Percentiles rank a stretch among this genome's conserved stretches.
Conservation (phyloP, 2,888 invertebrate genomes). For the Strigamia crassipes region DNA sequence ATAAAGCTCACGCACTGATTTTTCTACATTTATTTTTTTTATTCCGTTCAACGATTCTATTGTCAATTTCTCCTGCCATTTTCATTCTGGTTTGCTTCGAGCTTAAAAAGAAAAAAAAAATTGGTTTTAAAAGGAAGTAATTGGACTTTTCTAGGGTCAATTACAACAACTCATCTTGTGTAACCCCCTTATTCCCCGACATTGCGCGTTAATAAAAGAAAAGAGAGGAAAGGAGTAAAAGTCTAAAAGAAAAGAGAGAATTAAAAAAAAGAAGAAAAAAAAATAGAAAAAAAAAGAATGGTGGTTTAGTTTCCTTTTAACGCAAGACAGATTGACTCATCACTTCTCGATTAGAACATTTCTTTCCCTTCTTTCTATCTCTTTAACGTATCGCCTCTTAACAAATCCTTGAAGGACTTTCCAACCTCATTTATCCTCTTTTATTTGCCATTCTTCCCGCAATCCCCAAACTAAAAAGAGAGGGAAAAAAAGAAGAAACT, state of each 20-base stretch:
- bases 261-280: not conserved
- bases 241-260: not conserved
- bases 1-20: not conserved
- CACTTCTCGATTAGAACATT: constrained; percentile 38
- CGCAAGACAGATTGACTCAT: constrained; percentile 39
- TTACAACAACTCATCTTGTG: constrained; percentile 26
- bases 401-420: constrained; percentile 34
- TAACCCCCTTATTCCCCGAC: constrained; percentile 4
- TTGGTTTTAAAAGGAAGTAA: constrained; percentile 1
- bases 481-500: not conserved
- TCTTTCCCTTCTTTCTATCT: constrained; percentile 18
- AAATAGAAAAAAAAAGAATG: not conserved
- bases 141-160: constrained; percentile 26
- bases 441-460: constrained; percentile 4
- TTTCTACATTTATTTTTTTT: not conserved
- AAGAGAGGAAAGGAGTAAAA: not conserved
- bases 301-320: constrained; percentile 37
- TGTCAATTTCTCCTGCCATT: not conserved
- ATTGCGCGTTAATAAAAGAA: constrained; percentile 22
- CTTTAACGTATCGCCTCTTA: constrained; percentile 36
- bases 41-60: not conserved
- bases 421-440: constrained; percentile 36
- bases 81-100: constrained; percentile 2
- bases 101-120: not conserved
- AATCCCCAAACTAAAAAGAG: not conserved